phyloP scores from a whole-genome alignment of 1,140 invertebrate species.

The Drosophila aff. region DNA sequence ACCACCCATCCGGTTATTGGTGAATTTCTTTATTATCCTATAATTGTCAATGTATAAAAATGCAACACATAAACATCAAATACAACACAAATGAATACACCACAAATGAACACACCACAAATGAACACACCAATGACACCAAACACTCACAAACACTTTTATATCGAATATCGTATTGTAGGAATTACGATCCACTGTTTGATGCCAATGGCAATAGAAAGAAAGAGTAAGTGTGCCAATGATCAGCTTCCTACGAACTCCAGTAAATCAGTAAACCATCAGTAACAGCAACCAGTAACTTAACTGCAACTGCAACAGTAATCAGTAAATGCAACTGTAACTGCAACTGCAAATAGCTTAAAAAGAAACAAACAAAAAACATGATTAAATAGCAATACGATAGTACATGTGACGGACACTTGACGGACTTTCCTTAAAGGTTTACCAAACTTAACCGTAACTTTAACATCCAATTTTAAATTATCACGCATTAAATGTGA shows the following conservation, averaged over 20 bases:
- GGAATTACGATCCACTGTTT: slow-evolving; percentile 85
- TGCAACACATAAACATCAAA: background rate
- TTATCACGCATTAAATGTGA: background rate
- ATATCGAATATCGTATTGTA: slow-evolving; percentile 56
- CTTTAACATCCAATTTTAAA: background rate
- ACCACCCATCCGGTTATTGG: slow-evolving; percentile 3
- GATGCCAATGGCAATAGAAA: slow-evolving; percentile 85
- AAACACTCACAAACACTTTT: slow-evolving; percentile 24
- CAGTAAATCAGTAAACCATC: slow-evolving; percentile 31
- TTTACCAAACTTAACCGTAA: no score
- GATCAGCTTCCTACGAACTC: slow-evolving; percentile 13
- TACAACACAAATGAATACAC: slow-evolving; percentile 1
- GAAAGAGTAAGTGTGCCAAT: slow-evolving; percentile 70
- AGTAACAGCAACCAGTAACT: slow-evolving; percentile 45
- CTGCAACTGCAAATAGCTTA: slow-evolving; percentile 22
- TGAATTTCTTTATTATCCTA: background rate
- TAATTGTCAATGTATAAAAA: slow-evolving; percentile 9
- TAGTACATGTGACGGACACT: background rate
- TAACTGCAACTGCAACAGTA: slow-evolving; percentile 36
- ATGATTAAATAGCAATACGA: background rate
- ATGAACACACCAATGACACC: background rate
- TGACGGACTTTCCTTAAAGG: background rate
- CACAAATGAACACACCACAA: slow-evolving; percentile 7
- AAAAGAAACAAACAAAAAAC: background rate
- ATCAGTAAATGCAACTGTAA: slow-evolving; percentile 41